Conservation (phyloP, 2,113 vertebrate genomes). For the Taxidea taxus region DNA sequence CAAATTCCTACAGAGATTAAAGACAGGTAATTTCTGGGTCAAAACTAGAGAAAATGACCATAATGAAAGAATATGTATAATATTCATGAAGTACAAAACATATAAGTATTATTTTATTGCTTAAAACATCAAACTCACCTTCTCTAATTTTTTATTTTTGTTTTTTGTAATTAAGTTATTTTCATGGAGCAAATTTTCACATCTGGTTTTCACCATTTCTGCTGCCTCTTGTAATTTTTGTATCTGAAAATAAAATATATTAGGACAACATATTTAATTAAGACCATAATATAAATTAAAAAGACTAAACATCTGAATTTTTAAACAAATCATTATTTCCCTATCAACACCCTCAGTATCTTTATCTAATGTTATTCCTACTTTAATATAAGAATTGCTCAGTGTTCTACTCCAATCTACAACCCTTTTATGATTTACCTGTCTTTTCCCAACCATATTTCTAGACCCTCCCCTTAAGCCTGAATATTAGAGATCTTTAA, state of each 20-base stretch:
- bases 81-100: neutral
- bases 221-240: conserved; percentile 83
- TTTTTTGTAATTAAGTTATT: conserved; percentile 74
- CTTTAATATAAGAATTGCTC: neutral
- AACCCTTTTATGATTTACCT: neutral
- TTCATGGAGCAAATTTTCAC: conserved; percentile 80
- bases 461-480: neutral
- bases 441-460: neutral
- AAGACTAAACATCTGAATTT: neutral
- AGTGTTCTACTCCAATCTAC: neutral
- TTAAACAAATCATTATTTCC: conserved; percentile 13
- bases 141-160: conserved; percentile 78
- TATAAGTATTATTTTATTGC: neutral
- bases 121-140: conserved; percentile 78
- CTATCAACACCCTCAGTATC: neutral
- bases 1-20: neutral
- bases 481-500: neutral
- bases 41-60: neutral
- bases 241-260: conserved; percentile 80
- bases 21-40: neutral
- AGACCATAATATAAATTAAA: neutral
- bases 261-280: conserved; percentile 48
- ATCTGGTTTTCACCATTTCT: conserved; percentile 81
- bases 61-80: neutral
- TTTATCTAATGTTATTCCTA: neutral